Conservation (phyloP, 35 echinoderm and acorn worm genomes). For the Strongylocentrotus purpuratus region DNA sequence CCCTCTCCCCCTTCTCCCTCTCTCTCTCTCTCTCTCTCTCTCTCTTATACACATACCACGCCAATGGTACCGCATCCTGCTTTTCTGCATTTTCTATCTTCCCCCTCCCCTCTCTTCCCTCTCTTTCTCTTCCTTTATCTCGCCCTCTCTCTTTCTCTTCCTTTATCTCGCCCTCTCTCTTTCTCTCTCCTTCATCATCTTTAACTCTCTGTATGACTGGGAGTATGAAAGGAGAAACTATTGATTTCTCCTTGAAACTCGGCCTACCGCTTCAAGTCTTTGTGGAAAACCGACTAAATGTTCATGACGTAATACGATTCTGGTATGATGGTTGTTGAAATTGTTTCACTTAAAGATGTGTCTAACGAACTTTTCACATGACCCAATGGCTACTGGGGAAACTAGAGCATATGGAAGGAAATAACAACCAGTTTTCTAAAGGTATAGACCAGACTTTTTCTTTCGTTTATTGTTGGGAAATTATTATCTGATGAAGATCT, state of each 20-base stretch:
- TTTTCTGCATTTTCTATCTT: too few relatives aligned
- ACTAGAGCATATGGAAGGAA: background rate
- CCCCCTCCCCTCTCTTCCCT: background rate
- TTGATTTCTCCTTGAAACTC: background rate
- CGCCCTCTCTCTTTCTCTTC: background rate
- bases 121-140: too few relatives aligned
- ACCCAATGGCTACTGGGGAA: background rate
- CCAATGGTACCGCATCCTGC: background rate
- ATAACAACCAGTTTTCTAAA: background rate
- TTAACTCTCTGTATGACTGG: background rate
- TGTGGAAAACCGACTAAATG: slow-evolving; percentile 10
- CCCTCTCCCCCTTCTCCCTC: background rate
- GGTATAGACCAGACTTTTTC: too few relatives aligned
- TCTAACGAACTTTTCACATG: background rate
- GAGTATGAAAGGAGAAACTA: background rate
- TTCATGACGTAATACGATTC: background rate
- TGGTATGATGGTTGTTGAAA: background rate
- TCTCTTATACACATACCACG: background rate
- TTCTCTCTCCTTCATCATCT: background rate
- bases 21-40: too few relatives aligned
- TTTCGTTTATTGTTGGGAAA: too few relatives aligned
- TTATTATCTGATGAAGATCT: background rate
- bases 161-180: background rate
- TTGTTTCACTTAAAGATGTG: background rate
- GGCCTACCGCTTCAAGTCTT: background rate